Evolutionary conservation across 1,140 invertebrate species (phyloP).

Genomic region (Zaprionus davidi): DNA sequence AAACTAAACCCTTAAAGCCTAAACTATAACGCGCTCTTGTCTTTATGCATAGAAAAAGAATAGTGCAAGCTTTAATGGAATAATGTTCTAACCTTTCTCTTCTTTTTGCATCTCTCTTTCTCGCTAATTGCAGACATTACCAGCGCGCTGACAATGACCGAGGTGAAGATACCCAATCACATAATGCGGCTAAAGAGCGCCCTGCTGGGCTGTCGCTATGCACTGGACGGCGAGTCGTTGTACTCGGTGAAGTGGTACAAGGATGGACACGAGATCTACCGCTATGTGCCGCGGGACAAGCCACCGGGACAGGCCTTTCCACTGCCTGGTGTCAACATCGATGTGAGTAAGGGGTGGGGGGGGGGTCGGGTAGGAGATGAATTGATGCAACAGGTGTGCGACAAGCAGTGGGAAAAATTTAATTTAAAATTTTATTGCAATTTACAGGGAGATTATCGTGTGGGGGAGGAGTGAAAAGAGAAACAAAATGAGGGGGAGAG

Average conservation of each 20-base stretch:
- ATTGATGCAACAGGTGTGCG: slow-evolving; percentile 49
- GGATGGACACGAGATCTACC: slow-evolving; percentile 94
- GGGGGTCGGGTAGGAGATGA: background rate
- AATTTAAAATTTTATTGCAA: slow-evolving; percentile 81
- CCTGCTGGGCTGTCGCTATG: slow-evolving; percentile 90
- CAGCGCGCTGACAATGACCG: slow-evolving; percentile 87
- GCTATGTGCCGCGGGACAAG: slow-evolving; percentile 90
- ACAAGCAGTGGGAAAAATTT: slow-evolving; percentile 58
- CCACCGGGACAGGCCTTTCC: slow-evolving; percentile 91
- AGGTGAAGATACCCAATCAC: slow-evolving; percentile 89
- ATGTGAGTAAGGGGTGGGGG: slow-evolving; percentile 87
- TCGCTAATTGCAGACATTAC: slow-evolving; percentile 81
- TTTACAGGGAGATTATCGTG: slow-evolving; percentile 50
- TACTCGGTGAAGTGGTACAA: slow-evolving; percentile 96
- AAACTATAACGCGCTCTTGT: background rate
- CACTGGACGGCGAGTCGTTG: slow-evolving; percentile 90
- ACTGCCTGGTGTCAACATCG: slow-evolving; percentile 91
- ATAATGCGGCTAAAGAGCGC: slow-evolving; percentile 89
- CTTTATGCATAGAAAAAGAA: background rate
- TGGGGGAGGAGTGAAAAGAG: background rate
- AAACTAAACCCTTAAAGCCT: background rate
- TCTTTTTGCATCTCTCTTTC: slow-evolving; percentile 8
- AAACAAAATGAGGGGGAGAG: background rate
- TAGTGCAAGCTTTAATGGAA: background rate
- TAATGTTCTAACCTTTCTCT: slow-evolving; percentile 8